phyloP scores from a whole-genome alignment of 2,113 vertebrate genomes.

The Trematomus loennbergii region DNA sequence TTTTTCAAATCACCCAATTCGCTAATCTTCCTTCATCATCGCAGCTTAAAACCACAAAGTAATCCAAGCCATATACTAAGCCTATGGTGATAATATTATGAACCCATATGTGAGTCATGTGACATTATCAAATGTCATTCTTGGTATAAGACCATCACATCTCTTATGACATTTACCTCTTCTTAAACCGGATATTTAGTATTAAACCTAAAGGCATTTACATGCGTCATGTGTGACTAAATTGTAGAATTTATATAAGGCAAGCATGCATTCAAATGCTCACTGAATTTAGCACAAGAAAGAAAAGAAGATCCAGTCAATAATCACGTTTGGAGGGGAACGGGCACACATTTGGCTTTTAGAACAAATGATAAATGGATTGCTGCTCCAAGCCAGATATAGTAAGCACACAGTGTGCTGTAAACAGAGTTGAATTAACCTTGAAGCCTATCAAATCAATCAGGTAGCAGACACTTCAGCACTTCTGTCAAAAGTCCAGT shows the following conservation, averaged over 20 bases:
- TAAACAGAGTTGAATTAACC: slow-evolving; percentile 18
- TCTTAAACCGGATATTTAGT: neutral
- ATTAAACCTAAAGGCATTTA: slow-evolving; percentile 13
- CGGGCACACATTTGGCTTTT: slow-evolving; percentile 18
- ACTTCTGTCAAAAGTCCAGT: neutral
- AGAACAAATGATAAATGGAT: slow-evolving; percentile 4
- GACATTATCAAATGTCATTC: slow-evolving; percentile 25
- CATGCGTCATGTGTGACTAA: neutral
- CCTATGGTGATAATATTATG: neutral
- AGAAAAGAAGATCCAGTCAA: slow-evolving; percentile 11
- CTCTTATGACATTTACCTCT: slow-evolving; percentile 9
- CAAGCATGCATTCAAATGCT: neutral
- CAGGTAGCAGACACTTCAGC: slow-evolving; percentile 6
- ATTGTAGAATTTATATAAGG: neutral
- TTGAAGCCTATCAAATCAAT: slow-evolving; percentile 8
- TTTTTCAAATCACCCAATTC: neutral
- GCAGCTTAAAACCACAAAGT: neutral
- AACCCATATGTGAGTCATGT: neutral
- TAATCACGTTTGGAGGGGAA: neutral
- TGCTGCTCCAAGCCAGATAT: slow-evolving; percentile 11
- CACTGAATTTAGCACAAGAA: neutral
- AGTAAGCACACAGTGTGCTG: slow-evolving; percentile 5
- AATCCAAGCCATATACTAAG: neutral
- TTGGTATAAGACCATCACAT: slow-evolving; percentile 4
- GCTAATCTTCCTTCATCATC: neutral